Evolutionary conservation across 2,888 invertebrate genomes (phyloP).

Genomic region (Antheraea yamamai): DNA sequence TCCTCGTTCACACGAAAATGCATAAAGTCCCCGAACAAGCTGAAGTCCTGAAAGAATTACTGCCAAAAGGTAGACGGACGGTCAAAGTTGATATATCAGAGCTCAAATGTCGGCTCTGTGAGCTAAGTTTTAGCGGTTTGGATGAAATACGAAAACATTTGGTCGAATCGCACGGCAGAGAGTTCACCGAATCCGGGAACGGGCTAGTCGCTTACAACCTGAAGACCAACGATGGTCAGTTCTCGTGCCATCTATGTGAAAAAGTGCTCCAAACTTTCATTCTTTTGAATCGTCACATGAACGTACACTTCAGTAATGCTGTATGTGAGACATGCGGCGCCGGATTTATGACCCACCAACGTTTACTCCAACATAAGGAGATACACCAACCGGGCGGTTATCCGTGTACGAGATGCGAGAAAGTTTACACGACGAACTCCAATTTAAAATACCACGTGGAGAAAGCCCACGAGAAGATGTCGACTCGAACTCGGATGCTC

Average conservation of each 20-base stretch:
- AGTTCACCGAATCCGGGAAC: conserved; percentile 59
- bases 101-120: conserved; percentile 60
- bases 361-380: conserved; percentile 62
- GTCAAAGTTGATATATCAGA: conserved; percentile 66
- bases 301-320: conserved; percentile 66
- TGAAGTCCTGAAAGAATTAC: conserved; percentile 50
- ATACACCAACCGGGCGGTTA: conserved; percentile 62
- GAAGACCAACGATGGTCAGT: conserved; percentile 50
- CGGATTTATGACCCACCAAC: conserved; percentile 63
- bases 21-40: conserved; percentile 52
- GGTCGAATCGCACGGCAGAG: conserved; percentile 41
- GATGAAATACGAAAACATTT: conserved; percentile 56
- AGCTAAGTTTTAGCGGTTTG: conserved; percentile 39
- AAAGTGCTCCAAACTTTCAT: conserved; percentile 65
- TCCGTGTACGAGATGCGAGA: conserved; percentile 67
- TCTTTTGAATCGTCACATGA: conserved; percentile 68
- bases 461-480: conserved; percentile 57
- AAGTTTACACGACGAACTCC: conserved; percentile 72
- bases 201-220: conserved; percentile 62
- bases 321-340: conserved; percentile 68
- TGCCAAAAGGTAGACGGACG: conserved; percentile 62
- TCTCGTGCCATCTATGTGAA: conserved; percentile 58
- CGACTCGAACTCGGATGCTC: conserved; percentile 52
- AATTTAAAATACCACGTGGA: conserved; percentile 63
- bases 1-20: conserved; percentile 49